These are phyloP conservation scores for Menidia menidia DNA, from an alignment of 2,797 vertebrate species.

Conservation along the genomic window DNA sequence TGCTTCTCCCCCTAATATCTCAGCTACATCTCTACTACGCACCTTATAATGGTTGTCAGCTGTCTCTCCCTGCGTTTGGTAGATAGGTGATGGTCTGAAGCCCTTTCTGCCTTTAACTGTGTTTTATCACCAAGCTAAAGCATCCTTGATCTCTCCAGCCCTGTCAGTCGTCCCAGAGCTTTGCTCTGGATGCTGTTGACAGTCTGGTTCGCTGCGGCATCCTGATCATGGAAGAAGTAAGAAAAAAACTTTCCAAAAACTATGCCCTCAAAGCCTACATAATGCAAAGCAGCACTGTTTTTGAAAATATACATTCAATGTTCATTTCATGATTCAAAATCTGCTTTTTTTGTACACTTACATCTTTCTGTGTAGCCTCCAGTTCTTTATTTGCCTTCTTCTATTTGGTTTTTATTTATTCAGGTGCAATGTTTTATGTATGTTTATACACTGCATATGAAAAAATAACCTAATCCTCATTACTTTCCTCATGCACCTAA, in stretches of 20 bases:
- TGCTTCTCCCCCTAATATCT: conserved; percentile 53
- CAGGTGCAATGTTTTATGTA: not conserved
- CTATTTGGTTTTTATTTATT: conserved; percentile 13
- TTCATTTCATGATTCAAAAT: conserved; percentile 18
- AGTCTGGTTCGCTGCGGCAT: conserved; percentile 90
- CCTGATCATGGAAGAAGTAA: conserved; percentile 90
- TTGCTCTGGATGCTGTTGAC: conserved; percentile 88
- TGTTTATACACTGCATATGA: no score
- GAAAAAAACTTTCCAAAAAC: conserved; percentile 37
- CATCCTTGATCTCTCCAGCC: conserved; percentile 78
- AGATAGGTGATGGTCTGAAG: conserved; percentile 46
- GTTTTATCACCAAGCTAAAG: conserved; percentile 11
- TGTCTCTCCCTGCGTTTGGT: conserved; percentile 33
- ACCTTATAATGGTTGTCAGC: conserved; percentile 53
- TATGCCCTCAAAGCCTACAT: conserved; percentile 4
- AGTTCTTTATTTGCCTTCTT: conserved; percentile 1
- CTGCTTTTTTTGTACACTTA: conserved; percentile 15
- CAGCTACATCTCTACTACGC: conserved; percentile 41
- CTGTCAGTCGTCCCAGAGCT: conserved; percentile 85
- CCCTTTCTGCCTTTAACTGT: conserved; percentile 42
- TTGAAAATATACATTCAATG: conserved; percentile 18
- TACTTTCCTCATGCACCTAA: no score
- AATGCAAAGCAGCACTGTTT: conserved; percentile 14
- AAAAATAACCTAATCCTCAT: no score
- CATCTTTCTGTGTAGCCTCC: conserved; percentile 1